Base-by-base conservation (phyloP, 2,797 vertebrate species). In the Tympanoctomys barrerae region DNA sequence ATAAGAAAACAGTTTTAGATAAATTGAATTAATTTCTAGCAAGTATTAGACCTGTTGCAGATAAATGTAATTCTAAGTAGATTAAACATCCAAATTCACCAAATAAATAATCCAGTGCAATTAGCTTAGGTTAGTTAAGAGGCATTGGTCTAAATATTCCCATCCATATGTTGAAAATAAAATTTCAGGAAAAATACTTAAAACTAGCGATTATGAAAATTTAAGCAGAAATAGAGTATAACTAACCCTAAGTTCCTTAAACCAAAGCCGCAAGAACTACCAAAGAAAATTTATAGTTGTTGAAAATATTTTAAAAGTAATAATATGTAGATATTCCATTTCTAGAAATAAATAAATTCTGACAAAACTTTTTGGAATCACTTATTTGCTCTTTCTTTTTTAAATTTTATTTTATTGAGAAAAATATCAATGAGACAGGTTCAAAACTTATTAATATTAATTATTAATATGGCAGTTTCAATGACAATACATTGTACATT, bases 11-110 rank as follows among this genome's bases (percentile, higher is more conserved):
- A 85, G 19, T 78, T 95, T 96, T 86, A 77, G 52, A 39, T 88
- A 94, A 95, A 94, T 73, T 88, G 71, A 96, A 88, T 96, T 93
- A 79, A 87, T 93, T 97, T 91, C 89, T 89, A 85, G n/a, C 68
- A 64, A 92, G 2, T 11, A 3, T 95, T 95, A 75, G 80, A 87
- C 49, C 57, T 83, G 78, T 52, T 36, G 89, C 31, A 46, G 39
- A 91, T 95, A 79, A 96, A 96, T 83, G 31, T 71, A 95, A 90
- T 79, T 88, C 87, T 95, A 94, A 94, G 54, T 94, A 52, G 16
- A 94, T 70, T 86, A 78, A 80, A 68, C 21, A 92, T 49, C 28
- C 68, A 94, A 89, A 95, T 96, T 95, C 10, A 93, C 68, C 0
- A 85, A 95, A 96, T 66, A 77, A 92, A 95, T 79, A 93, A 96